Base-by-base conservation (phyloP, 2,797 vertebrate genomes). In the Coendou prehensilis region DNA sequence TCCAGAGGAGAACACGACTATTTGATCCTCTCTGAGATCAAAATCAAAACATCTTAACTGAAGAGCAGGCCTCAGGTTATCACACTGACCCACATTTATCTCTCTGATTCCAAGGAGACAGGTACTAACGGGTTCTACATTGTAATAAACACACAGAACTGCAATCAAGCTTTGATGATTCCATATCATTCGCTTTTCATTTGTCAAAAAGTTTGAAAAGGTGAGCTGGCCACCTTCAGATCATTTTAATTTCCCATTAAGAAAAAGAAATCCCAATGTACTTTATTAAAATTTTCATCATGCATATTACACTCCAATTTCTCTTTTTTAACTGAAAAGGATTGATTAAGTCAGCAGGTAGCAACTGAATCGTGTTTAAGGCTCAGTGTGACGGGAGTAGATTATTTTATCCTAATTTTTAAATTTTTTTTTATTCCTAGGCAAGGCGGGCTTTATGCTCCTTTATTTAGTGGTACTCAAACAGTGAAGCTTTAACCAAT, bases 261-360 rank as follows among this genome's bases (percentile, higher is more conserved):
- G 97, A 97, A 98, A 97, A 97, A 93, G 64, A 98, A 98, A 97
- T 95, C 87, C 96, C 94, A 93, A 97, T 2, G 50, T 94, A 97
- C 98, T 98, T 98, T 98, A 98, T 98, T 98, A 98, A 98, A 98
- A 98, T 95, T 98, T 98, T 98, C 98, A 98, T 98, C 97, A 97
- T 85, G 94, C 78, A 87, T 97, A 98, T 98, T 98, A 98, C 96
- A 98, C 96, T 98, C 96, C 92, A 96, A 95, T 98, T 98, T 98
- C 97, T 98, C 97, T 96, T 95, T 98, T 98, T 98, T 97, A 82
- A 96, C 92, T 97, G 17, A 64, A 97, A 97, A 98, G 96, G 98
- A 98, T 96, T 98, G 98, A 98, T 98, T 98, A 99, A 98, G 98
- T 98, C 98, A 99, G 98, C 98, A 98, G 98, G 98, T 96, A 97